phyloP scores from a whole-genome alignment of 2,888 invertebrate species.

The Ferdinandea cuprea region DNA sequence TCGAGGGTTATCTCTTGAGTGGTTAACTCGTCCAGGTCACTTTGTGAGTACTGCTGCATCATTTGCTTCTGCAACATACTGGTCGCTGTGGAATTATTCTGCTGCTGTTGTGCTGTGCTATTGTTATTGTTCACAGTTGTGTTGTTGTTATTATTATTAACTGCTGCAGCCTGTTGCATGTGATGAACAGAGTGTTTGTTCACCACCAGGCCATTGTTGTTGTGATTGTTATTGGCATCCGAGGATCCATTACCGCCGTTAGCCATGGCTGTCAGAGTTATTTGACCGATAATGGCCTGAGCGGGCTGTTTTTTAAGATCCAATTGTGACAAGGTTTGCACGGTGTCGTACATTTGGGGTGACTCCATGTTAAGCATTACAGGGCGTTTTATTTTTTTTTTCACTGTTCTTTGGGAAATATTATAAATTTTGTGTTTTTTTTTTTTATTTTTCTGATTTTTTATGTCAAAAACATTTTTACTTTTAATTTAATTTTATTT shows the following conservation, averaged over 20 bases:
- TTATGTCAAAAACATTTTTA: conserved; percentile 65
- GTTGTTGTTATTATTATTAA: conserved; percentile 78
- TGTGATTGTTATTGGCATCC: conserved; percentile 77
- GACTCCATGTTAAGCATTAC: conserved; percentile 83
- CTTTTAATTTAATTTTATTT: conserved; percentile 24
- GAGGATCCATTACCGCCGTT: conserved; percentile 76
- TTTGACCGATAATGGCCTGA: conserved; percentile 82
- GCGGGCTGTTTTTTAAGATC: conserved; percentile 83
- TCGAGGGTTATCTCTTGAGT: conserved; percentile 96
- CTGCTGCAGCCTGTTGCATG: conserved; percentile 81
- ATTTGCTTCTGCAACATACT: conserved; percentile 86
- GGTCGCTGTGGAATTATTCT: conserved; percentile 77
- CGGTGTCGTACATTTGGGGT: conserved; percentile 84
- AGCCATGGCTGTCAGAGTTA: conserved; percentile 81
- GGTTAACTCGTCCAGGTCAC: conserved; percentile 94
- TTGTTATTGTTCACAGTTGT: conserved; percentile 75
- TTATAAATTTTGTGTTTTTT: no score
- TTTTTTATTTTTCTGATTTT: conserved; percentile 14
- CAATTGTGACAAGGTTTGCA: conserved; percentile 83
- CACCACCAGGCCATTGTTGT: conserved; percentile 80
- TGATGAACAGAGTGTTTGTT: conserved; percentile 83
- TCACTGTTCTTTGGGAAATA: conserved; percentile 44
- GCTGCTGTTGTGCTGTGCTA: conserved; percentile 58
- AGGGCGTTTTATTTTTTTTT: conserved; percentile 51
- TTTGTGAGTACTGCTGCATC: conserved; percentile 89